Evolutionary conservation across 2,113 vertebrate genomes (phyloP).

Genomic region (Diadophis punctatus): DNA sequence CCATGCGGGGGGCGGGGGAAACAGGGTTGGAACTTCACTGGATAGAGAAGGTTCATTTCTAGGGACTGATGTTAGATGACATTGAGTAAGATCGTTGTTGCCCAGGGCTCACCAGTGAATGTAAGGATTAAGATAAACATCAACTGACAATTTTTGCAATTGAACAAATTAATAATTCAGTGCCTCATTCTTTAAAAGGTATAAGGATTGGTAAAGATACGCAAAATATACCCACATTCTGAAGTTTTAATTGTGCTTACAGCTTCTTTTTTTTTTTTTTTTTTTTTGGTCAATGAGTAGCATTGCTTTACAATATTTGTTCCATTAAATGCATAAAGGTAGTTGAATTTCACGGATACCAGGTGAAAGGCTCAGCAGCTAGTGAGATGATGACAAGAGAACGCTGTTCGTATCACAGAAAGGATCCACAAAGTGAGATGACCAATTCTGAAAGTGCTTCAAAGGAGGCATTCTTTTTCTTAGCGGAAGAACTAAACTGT

Average conservation of each 20-base stretch:
- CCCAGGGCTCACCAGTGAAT: background rate
- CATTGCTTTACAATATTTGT: constrained; percentile 1
- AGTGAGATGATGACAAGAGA: constrained; percentile 62
- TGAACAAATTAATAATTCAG: background rate
- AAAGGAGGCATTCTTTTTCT: constrained; percentile 16
- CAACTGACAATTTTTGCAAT: background rate
- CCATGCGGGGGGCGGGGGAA: fast-evolving
- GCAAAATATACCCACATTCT: background rate
- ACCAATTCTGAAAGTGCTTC: background rate
- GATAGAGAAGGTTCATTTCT: background rate
- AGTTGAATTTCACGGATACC: constrained; percentile 71
- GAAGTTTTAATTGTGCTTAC: background rate
- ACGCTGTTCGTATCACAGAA: constrained; percentile 29
- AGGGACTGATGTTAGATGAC: background rate
- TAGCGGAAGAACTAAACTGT: constrained; percentile 25
- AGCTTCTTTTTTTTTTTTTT: background rate
- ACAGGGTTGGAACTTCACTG: background rate
- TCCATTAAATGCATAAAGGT: constrained; percentile 50
- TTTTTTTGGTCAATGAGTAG: background rate
- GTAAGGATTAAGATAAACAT: background rate
- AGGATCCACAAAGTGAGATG: constrained; percentile 24
- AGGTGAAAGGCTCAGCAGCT: constrained; percentile 69
- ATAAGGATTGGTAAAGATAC: background rate
- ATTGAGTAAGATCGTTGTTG: background rate
- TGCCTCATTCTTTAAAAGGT: background rate